These are phyloP conservation scores for Tursiops truncatus DNA, from an alignment of 2,113 vertebrate species.

Conservation along the genomic window DNA sequence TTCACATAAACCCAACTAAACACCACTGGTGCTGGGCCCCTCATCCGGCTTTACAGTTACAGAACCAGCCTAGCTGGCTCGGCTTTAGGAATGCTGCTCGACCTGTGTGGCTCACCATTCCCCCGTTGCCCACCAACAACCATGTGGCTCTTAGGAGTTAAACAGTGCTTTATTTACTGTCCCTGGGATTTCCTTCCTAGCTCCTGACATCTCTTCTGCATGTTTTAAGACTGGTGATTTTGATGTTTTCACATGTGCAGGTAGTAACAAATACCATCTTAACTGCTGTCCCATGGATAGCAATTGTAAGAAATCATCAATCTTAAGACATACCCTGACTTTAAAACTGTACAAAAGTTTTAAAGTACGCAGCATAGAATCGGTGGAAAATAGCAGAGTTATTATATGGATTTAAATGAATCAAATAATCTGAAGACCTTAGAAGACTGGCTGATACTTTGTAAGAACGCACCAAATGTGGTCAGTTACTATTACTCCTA, in stretches of 20 bases:
- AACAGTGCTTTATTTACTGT: background rate
- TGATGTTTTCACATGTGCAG: background rate
- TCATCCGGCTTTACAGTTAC: rapidly evolving
- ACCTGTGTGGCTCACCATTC: rapidly evolving
- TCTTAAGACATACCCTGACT: background rate
- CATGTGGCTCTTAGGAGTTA: background rate
- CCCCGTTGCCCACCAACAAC: background rate
- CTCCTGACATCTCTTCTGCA: background rate
- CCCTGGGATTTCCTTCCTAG: background rate
- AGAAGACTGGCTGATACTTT: too few species aligned
- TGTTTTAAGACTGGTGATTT: background rate
- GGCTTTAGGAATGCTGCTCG: background rate
- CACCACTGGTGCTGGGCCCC: rapidly evolving
- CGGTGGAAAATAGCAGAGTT: background rate
- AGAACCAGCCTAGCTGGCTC: background rate
- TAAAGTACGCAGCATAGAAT: background rate
- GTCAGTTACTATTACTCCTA: background rate
- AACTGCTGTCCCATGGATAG: background rate
- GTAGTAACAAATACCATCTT: background rate
- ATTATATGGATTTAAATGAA: background rate
- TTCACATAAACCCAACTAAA: background rate
- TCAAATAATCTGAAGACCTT: background rate
- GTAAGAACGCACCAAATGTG: background rate
- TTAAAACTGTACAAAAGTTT: background rate
- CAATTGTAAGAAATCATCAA: background rate